Evolutionary conservation across 1,140 invertebrate species (phyloP).

Genomic region (Zaprionus camerounensis): DNA sequence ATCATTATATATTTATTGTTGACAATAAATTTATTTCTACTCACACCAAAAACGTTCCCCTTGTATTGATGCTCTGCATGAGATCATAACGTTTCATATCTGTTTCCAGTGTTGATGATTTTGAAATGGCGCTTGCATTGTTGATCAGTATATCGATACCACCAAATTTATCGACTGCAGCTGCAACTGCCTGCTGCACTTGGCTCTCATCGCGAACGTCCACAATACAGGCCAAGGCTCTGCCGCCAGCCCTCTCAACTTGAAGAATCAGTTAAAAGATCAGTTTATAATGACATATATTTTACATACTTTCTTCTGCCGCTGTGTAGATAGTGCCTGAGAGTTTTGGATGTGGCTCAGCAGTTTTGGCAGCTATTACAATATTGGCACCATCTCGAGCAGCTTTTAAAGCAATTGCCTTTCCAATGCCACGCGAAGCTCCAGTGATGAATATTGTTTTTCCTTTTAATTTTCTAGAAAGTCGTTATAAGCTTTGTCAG

Average conservation of each 20-base stretch:
- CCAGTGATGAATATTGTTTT: slow-evolving; percentile 98
- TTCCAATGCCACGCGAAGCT: slow-evolving; percentile 98
- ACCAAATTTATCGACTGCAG: slow-evolving; percentile 95
- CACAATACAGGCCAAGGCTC: slow-evolving; percentile 96
- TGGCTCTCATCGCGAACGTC: slow-evolving; percentile 96
- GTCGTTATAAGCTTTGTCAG: neutral
- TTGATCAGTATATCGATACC: slow-evolving; percentile 98
- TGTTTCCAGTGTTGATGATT: slow-evolving; percentile 94
- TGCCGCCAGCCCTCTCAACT: slow-evolving; percentile 96
- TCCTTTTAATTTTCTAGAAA: slow-evolving; percentile 92
- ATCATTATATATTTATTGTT: slow-evolving; percentile 63
- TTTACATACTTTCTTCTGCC: slow-evolving; percentile 95
- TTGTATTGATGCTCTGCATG: slow-evolving; percentile 96
- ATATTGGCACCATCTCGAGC: slow-evolving; percentile 98
- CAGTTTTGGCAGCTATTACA: slow-evolving; percentile 97
- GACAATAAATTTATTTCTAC: slow-evolving; percentile 60
- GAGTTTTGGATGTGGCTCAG: slow-evolving; percentile 96
- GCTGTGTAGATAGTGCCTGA: slow-evolving; percentile 99
- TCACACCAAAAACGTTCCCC: slow-evolving; percentile 97
- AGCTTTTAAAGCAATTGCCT: slow-evolving; percentile 97
- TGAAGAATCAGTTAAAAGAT: slow-evolving; percentile 28
- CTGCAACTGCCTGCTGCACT: slow-evolving; percentile 92
- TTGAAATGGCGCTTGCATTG: slow-evolving; percentile 97
- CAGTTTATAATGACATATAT: slow-evolving; percentile 18
- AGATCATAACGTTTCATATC: slow-evolving; percentile 98